Evolutionary conservation across 2,888 invertebrate species (phyloP).

Genomic region (Epirrhoe tristata): DNA sequence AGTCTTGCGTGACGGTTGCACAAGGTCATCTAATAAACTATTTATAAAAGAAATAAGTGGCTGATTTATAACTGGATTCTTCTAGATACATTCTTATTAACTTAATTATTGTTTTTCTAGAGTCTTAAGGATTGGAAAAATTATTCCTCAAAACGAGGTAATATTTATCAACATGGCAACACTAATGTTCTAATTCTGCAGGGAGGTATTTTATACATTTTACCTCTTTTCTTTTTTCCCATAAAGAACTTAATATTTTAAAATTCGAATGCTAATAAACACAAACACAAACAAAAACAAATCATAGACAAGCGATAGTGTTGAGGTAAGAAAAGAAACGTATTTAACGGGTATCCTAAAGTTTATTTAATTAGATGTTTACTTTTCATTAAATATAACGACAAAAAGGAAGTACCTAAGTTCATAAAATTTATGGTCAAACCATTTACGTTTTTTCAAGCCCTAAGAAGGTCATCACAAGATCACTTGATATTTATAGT

Average conservation of each 20-base stretch:
- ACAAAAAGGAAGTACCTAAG: neutral
- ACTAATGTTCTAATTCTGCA: neutral
- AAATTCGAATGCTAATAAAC: no score
- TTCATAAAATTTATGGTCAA: neutral
- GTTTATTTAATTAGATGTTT: neutral
- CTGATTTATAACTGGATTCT: neutral
- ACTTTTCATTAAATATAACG: neutral
- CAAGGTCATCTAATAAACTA: constrained; percentile 19
- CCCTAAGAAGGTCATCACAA: neutral
- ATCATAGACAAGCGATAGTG: no score
- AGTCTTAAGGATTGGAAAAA: neutral
- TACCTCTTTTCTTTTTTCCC: no score
- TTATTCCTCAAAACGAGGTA: neutral
- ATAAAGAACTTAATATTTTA: no score
- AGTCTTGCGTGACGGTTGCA: constrained; percentile 15
- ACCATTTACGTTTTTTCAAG: neutral
- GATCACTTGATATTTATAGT: no score
- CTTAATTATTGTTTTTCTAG: neutral
- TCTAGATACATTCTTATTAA: neutral
- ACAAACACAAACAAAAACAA: no score
- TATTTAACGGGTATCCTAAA: neutral
- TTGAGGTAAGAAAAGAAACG: no score
- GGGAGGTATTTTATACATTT: no score
- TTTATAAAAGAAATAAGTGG: constrained; percentile 2
- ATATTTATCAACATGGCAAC: neutral